Evolutionary conservation across 1,140 invertebrate species (phyloP).

Genomic region (Orussus abietinus): DNA sequence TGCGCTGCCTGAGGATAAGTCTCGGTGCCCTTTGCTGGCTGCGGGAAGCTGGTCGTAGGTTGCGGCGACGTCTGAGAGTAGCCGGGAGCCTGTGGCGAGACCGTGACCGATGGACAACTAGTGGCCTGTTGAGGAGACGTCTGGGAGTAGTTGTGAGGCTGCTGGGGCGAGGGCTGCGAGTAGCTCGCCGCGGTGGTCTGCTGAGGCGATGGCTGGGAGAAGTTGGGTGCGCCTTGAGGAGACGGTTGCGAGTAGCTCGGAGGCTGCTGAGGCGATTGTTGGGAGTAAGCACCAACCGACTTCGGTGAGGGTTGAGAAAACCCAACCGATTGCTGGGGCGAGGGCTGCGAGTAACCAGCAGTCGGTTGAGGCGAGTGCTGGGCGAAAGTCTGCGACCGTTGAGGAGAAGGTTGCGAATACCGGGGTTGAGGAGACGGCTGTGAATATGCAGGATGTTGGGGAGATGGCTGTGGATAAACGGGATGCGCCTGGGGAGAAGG

Average conservation of each 20-base stretch:
- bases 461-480: not conserved
- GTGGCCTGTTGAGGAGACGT: constrained; percentile 13
- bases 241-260: constrained; percentile 14
- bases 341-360: constrained; percentile 30
- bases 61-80: constrained; percentile 13
- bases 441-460: constrained; percentile 3
- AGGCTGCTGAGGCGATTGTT: constrained; percentile 13
- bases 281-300: constrained; percentile 15
- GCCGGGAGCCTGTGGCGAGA: not conserved
- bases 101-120: too few species aligned
- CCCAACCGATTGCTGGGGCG: constrained; percentile 31
- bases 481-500: constrained; percentile 1
- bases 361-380: constrained; percentile 37
- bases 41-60: constrained; percentile 8
- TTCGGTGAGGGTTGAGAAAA: constrained; percentile 19
- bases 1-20: constrained; percentile 21
- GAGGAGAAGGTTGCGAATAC: constrained; percentile 25
- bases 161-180: constrained; percentile 24
- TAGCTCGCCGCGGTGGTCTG: constrained; percentile 16
- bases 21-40: constrained; percentile 22
- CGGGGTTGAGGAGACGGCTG: constrained; percentile 15
- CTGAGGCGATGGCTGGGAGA: constrained; percentile 12
- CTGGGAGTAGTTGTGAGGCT: constrained; percentile 12
- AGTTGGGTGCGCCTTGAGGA: constrained; percentile 9
- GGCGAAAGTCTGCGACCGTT: constrained; percentile 28